Conservation (phyloP, 2,888 invertebrate genomes). For the Dasysyrphus albostriatus region DNA sequence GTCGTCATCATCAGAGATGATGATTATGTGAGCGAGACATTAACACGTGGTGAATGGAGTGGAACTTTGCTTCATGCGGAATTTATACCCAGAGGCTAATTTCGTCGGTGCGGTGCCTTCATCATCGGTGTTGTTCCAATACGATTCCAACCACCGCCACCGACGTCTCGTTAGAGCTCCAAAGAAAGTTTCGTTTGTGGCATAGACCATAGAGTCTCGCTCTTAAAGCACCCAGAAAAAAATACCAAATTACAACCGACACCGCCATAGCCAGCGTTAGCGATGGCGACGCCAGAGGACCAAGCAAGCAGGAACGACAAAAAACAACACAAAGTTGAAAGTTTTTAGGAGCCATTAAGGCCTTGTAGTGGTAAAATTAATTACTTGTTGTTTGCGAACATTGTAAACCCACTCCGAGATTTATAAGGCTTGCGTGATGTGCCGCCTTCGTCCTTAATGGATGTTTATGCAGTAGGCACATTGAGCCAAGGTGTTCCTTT, state of each 20-base stretch:
- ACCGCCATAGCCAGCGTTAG: conserved; percentile 2
- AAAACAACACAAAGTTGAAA: conserved; percentile 80
- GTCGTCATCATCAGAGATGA: conserved; percentile 40
- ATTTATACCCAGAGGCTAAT: conserved; percentile 58
- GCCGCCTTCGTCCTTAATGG: conserved; percentile 79
- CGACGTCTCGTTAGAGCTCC: not conserved
- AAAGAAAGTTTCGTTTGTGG: conserved; percentile 67
- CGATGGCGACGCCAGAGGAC: not conserved
- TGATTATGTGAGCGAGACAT: conserved; percentile 56
- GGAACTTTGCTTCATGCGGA: conserved; percentile 21
- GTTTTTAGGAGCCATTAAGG: conserved; percentile 83
- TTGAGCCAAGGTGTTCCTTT: conserved; percentile 69
- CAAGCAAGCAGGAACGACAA: conserved; percentile 25
- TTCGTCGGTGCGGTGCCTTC: conserved; percentile 20
- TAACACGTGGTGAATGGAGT: conserved; percentile 55
- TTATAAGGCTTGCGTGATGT: conserved; percentile 83
- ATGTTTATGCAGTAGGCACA: conserved; percentile 75
- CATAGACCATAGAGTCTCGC: conserved; percentile 54
- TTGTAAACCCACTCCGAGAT: conserved; percentile 82
- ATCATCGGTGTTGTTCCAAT: conserved; percentile 19
- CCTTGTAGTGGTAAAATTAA: conserved; percentile 84
- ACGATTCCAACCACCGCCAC: conserved; percentile 35
- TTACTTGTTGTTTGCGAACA: conserved; percentile 84
- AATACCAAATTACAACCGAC: conserved; percentile 52
- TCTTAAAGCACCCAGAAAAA: conserved; percentile 68